Base-by-base conservation (phyloP, 2,797 vertebrate genomes). In the Mormyrus hasselquistii region DNA sequence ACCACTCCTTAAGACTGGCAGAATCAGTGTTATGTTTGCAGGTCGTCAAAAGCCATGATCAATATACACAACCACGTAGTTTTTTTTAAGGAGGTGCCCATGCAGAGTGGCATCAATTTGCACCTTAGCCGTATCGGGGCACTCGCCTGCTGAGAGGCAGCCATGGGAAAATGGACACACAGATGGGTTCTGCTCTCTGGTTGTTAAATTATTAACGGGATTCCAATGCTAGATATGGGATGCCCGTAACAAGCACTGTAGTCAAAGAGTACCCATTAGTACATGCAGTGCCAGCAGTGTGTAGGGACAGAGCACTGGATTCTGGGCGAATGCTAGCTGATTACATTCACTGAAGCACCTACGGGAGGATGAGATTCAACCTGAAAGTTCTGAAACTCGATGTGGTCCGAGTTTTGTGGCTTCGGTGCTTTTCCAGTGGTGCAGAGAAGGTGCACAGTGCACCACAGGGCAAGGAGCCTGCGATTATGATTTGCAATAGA, bases 231-330 rank as follows among this genome's bases (percentile, higher is more conserved):
- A 50, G 44, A 52, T 52, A 85, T 52, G 82, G 82, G 44, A 85
- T 50, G 82, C 4, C 82, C 82, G 8, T 85, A 85, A 85, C 82
- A 52, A 85, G 49, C 82, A 85, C 49, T 50, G 29, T 52, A 85
- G 89, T 89, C 88, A 90, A 87, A 82, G 87, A 90, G 88, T 82
- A 19, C 16, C 76, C 16, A 47, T 82, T 82, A 82, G 41, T 82
- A 47, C 38, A 47, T 47, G 16, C 19, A n/a, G 19, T 44, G 19
- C 69, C 76, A 82, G 41, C 8, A n/a, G 76, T 38, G 41, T 8
- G n/a, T 82, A 8, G 76, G 76, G 76, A 47, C 76, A 47, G 44
- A 82, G 76, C 76, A 44, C 41, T 82, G 16, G 76, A 44, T 82
- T 82, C 76, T 82, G 76, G 76, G 19, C 8, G 76, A 82, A 47